phyloP scores from a whole-genome alignment of 2,888 invertebrate species.

The Eupithecia abbreviata region DNA sequence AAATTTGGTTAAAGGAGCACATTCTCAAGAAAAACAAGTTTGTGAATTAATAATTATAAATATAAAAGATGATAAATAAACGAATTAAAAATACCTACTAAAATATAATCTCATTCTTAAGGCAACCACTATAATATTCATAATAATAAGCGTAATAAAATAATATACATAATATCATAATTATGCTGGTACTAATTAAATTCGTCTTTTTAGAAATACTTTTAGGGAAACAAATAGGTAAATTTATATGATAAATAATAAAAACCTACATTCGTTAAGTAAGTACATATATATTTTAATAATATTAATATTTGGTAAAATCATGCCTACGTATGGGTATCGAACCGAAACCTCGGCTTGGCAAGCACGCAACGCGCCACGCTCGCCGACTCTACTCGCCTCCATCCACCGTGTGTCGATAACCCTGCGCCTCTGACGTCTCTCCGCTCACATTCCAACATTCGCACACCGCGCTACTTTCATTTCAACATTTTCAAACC shows the following conservation, averaged over 20 bases:
- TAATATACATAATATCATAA: background rate
- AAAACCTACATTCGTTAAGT: background rate
- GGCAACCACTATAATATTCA: background rate
- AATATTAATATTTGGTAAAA: background rate
- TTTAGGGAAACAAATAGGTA: background rate
- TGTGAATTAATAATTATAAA: background rate
- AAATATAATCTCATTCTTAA: background rate
- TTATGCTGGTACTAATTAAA: background rate
- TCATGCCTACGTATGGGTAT: constrained; percentile 57
- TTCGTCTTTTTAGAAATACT: background rate
- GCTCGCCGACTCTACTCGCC: constrained; percentile 41
- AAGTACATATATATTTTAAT: background rate
- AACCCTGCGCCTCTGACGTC: constrained; percentile 79
- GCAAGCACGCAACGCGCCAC: constrained; percentile 62
- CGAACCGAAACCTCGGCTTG: constrained; percentile 71
- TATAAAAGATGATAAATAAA: background rate
- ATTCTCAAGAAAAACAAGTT: background rate
- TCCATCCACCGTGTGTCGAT: constrained; percentile 76
- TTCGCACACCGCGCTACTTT: constrained; percentile 65
- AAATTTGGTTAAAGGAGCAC: background rate
- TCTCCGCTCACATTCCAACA: constrained; percentile 75
- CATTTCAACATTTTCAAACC: constrained; percentile 33
- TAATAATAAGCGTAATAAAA: too few species aligned
- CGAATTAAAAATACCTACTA: background rate
- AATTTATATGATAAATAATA: background rate